Percentiles rank a stretch among this genome's conserved stretches.
Conservation (phyloP, 1,140 invertebrate species). For the Ceratosolen fusciceps region DNA sequence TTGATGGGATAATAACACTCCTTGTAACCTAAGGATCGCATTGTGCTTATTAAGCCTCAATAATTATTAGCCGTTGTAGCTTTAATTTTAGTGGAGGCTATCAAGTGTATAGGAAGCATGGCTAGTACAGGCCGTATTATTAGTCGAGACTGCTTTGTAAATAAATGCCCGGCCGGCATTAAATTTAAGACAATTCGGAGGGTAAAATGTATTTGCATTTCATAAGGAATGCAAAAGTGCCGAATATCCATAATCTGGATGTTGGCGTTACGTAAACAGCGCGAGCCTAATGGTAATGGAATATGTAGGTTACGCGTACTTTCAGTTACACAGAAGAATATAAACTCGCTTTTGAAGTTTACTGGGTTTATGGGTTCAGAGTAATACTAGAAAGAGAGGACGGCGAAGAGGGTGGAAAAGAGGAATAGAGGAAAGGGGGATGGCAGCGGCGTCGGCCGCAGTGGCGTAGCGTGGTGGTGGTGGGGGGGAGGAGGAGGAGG, state of each 20-base stretch:
- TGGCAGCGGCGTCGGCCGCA: background rate
- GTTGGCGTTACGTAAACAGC: background rate
- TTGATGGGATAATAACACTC: too few relatives aligned
- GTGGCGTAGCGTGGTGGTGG: too few relatives aligned
- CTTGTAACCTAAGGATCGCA: too few relatives aligned
- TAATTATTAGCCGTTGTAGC: too few relatives aligned
- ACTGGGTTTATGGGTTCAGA: slow-evolving; percentile 41
- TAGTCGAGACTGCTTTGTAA: too few relatives aligned
- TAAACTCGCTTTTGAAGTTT: slow-evolving; percentile 35
- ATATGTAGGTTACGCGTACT: background rate
- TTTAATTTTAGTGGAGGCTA: too few relatives aligned
- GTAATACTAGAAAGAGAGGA: slow-evolving; percentile 40
- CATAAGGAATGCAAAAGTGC: background rate
- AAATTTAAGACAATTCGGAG: too few relatives aligned
- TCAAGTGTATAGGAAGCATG: too few relatives aligned
- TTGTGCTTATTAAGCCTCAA: too few relatives aligned
- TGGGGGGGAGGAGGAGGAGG: background rate
- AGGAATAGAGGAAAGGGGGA: background rate
- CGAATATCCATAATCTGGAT: background rate
- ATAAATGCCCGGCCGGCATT: too few relatives aligned
- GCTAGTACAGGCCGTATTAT: too few relatives aligned
- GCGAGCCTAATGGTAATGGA: background rate
- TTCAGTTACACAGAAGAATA: slow-evolving; percentile 24
- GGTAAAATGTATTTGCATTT: too few relatives aligned
- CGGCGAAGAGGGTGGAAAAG: background rate